Base-by-base conservation (phyloP, 2,888 invertebrate species). In the Schizaphis graminum region DNA sequence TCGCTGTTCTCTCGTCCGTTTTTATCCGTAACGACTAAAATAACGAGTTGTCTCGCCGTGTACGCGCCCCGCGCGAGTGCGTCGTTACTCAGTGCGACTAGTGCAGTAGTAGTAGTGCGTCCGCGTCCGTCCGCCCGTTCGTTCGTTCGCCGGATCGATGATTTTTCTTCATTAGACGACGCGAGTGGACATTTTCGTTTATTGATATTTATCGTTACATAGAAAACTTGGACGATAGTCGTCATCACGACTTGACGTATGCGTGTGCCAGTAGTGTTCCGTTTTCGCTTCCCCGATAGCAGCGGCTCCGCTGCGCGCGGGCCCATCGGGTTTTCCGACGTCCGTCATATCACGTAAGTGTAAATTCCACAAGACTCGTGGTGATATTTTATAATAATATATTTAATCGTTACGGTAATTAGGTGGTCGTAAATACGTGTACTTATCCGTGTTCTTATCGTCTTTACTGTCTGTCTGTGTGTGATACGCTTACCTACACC, bases 1-100 rank as follows among this genome's bases (percentile, higher is more conserved):
- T 84, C 57, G 56, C 41, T 49, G 26, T 77, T 49, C 41, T 10
- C 28, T 1, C 92, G 56, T n/a, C n/a, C n/a, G 44, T 41, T 5
- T n/a, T 47, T 21, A 24, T n/a, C 44, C 35, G 57, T 41, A 44
- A 44, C 89, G 88, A 85, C 85, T 11, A 21, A 28, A 77, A 47
- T 47, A 47, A 47, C 90, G 49, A 90, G 21, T 91, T 44, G 92
- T 67, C 92, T 49, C 61, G 86, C 91, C 85, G 91, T 41, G 84
- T 61, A 47, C 35, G 90, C 77, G 91, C 35, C 57, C 47, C 47
- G 91, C 61, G 86, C 44, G n/a, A 85, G 56, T 84, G 56, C 91
- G 47, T 92, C 47, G 57, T 7, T 61, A 21, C 56, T 24, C 91
- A 53, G 61, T 57, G 89, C 61, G 47, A 24, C 67, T 47, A 47